Evolutionary conservation across 2,888 invertebrate genomes (phyloP).

Genomic region (Oscheius myriophilus): DNA sequence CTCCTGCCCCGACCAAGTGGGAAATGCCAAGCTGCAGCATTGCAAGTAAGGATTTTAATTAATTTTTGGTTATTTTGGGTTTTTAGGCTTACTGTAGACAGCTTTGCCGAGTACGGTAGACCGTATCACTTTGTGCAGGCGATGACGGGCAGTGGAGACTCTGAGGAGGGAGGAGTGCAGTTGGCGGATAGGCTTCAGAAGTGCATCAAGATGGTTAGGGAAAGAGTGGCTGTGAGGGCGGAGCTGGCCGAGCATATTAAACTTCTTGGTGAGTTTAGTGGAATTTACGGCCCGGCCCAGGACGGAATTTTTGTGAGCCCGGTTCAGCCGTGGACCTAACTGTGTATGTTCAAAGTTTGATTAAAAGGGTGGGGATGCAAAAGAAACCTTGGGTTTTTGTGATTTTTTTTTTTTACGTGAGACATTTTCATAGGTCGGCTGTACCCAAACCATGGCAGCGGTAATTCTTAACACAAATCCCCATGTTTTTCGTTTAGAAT

Average conservation of each 20-base stretch:
- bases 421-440: no score
- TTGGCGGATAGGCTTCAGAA: slow-evolving; percentile 40
- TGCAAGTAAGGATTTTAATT: slow-evolving; percentile 34
- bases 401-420: no score
- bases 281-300: neutral
- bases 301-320: neutral
- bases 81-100: slow-evolving; percentile 41
- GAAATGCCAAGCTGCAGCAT: slow-evolving; percentile 41
- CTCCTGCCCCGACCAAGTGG: slow-evolving; percentile 40
- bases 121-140: slow-evolving; percentile 46
- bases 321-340: neutral
- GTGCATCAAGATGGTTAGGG: slow-evolving; percentile 33
- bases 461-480: no score
- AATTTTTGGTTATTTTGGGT: neutral
- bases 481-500: no score
- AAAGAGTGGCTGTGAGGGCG: slow-evolving; percentile 31
- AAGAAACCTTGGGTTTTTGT: no score
- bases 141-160: slow-evolving; percentile 33
- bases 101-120: slow-evolving; percentile 35
- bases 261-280: slow-evolving; percentile 5
- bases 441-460: no score
- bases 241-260: slow-evolving; percentile 19
- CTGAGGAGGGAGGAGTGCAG: slow-evolving; percentile 20
- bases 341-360: neutral
- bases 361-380: no score